Conservation (phyloP, 1,140 invertebrate genomes). For the Neotoxoptera formosana region DNA sequence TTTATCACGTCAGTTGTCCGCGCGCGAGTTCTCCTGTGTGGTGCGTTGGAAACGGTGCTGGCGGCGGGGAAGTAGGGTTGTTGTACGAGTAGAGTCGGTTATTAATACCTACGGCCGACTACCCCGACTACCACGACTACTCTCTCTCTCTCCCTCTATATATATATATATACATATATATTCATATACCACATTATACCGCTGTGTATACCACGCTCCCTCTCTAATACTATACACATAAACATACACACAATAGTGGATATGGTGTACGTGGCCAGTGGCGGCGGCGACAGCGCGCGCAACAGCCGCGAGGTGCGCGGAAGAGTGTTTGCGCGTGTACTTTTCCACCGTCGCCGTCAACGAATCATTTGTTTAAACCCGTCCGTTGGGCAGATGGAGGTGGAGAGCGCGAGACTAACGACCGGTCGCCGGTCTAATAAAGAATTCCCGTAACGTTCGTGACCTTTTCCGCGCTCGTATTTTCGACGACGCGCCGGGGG, state of each 20-base stretch:
- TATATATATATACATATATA: not conserved
- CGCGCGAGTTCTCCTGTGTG: not conserved
- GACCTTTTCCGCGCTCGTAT: conserved; percentile 49
- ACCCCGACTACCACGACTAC: not conserved
- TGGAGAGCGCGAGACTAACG: conserved; percentile 23
- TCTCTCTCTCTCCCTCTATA: not conserved
- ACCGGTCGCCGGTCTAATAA: conserved; percentile 46
- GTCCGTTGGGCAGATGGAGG: not conserved
- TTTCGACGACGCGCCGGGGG: not conserved
- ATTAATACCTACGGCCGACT: conserved; percentile 35
- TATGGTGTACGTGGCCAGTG: not conserved
- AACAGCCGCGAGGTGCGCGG: not conserved
- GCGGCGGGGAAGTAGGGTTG: not conserved
- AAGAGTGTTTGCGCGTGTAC: not conserved
- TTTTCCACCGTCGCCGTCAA: not conserved
- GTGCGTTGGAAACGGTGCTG: not conserved
- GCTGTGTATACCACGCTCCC: not conserved
- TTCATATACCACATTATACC: not conserved
- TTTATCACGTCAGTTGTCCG: conserved; percentile 52
- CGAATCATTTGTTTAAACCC: conserved; percentile 55
- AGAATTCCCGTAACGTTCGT: conserved; percentile 56
- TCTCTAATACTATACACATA: not conserved
- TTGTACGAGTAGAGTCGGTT: not conserved
- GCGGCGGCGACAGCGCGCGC: conserved; percentile 10
- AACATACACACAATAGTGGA: not conserved